These are phyloP conservation scores for Heliothis subflexa DNA, from an alignment of 1,140 invertebrate species.

Conservation along the genomic window DNA sequence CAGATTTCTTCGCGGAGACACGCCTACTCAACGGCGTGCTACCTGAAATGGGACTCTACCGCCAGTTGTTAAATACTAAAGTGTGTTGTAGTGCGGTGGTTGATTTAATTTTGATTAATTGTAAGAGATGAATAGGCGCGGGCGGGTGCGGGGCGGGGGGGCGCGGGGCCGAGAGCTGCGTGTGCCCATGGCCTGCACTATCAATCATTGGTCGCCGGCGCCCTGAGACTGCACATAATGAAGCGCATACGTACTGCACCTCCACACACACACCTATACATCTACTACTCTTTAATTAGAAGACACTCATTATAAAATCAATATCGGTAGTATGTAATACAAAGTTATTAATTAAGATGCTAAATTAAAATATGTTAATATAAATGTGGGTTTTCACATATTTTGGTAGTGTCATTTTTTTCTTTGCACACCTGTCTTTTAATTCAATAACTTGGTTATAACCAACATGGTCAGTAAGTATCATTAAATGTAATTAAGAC, in stretches of 20 bases:
- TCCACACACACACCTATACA: not conserved
- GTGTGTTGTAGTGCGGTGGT: conserved; percentile 51
- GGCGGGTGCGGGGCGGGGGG: conserved; percentile 47
- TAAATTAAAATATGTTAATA: too few relatives aligned
- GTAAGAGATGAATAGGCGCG: conserved; percentile 78
- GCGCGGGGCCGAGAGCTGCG: conserved; percentile 6
- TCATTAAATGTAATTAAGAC: too few relatives aligned
- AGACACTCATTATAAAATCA: not conserved
- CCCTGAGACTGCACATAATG: conserved; percentile 23
- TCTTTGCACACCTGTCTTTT: not conserved
- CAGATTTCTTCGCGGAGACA: conserved; percentile 83
- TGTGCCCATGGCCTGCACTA: conserved; percentile 67
- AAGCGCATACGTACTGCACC: not conserved
- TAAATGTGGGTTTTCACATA: too few relatives aligned
- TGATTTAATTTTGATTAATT: conserved; percentile 85
- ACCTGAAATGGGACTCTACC: conserved; percentile 61
- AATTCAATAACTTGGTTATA: too few relatives aligned
- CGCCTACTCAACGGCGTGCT: conserved; percentile 68
- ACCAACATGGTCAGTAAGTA: too few relatives aligned
- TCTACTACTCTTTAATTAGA: not conserved
- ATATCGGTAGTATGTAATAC: not conserved
- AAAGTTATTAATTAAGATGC: not conserved
- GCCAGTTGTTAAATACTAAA: conserved; percentile 54
- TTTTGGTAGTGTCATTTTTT: not conserved
- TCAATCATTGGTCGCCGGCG: conserved; percentile 55